These are phyloP conservation scores for Drosophila rhopaloa DNA, from an alignment of 1,140 invertebrate genomes.

Conservation along the genomic window DNA sequence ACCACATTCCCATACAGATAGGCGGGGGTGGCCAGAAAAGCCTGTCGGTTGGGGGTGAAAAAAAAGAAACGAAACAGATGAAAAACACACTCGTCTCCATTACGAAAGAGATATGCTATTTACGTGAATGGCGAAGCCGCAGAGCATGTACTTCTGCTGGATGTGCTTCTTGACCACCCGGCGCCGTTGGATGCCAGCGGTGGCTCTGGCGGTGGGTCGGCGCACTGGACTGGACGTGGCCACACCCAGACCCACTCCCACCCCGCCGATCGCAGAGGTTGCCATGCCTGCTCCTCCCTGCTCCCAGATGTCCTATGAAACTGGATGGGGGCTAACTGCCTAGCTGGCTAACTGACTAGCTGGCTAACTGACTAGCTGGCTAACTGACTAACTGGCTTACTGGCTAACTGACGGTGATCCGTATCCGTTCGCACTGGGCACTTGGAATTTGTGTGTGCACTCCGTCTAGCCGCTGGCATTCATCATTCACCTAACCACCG, in stretches of 20 bases:
- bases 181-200: conserved; percentile 75
- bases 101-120: conserved; percentile 32
- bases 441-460: conserved; percentile 47
- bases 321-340: neutral
- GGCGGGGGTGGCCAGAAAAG: conserved; percentile 80
- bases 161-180: conserved; percentile 83
- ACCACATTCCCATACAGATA: conserved; percentile 82
- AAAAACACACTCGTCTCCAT: neutral
- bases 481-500: conserved; percentile 56
- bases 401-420: conserved; percentile 17
- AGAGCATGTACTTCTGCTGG: conserved; percentile 84
- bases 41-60: conserved; percentile 35
- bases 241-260: conserved; percentile 14
- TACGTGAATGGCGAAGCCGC: conserved; percentile 84
- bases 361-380: neutral
- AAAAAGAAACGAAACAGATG: neutral
- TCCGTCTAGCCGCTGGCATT: conserved; percentile 64
- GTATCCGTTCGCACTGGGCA: conserved; percentile 32
- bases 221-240: conserved; percentile 39
- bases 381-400: neutral
- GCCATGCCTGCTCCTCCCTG: neutral
- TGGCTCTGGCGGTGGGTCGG: conserved; percentile 63
- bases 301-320: conserved; percentile 3
- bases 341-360: conserved; percentile 15
- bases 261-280: conserved; percentile 38